Evolutionary conservation across 2,888 invertebrate genomes (phyloP).

Genomic region (Habroteleia sp.): DNA sequence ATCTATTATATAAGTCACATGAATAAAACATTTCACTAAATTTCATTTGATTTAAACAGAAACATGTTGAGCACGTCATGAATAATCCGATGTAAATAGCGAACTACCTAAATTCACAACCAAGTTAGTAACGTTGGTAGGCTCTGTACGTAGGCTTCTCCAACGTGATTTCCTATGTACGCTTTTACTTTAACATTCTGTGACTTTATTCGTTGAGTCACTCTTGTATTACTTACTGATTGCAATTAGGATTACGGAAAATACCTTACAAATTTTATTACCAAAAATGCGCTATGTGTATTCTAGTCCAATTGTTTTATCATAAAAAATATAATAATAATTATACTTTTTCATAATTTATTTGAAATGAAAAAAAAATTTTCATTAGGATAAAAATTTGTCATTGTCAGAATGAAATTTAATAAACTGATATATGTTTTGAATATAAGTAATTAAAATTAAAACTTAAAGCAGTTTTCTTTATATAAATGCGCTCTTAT

Average conservation of each 20-base stretch:
- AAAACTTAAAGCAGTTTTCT: conserved; percentile 18
- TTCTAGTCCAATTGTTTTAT: too few species aligned
- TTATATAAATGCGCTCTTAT: conserved; percentile 30
- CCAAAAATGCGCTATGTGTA: neutral
- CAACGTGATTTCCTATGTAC: conserved; percentile 30
- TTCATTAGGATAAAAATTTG: too few species aligned
- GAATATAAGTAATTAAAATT: conserved; percentile 35
- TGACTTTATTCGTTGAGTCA: conserved; percentile 35
- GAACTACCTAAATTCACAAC: conserved; percentile 32
- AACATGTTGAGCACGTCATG: conserved; percentile 46
- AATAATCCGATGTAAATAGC: conserved; percentile 43
- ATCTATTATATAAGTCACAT: conserved; percentile 21
- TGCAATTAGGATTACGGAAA: conserved; percentile 29
- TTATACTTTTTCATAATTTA: too few species aligned
- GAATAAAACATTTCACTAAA: conserved; percentile 43
- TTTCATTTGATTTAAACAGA: conserved; percentile 47
- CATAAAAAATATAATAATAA: too few species aligned
- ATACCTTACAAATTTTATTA: conserved; percentile 3
- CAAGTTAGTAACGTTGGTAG: conserved; percentile 30
- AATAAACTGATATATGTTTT: conserved; percentile 9
- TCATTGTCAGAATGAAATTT: conserved; percentile 1
- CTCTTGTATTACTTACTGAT: conserved; percentile 28
- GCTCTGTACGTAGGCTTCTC: conserved; percentile 18
- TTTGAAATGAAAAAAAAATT: too few species aligned
- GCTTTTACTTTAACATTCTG: conserved; percentile 23